Percentiles rank a stretch among this genome's conserved stretches.
Conservation (phyloP, 2,797 vertebrate genomes). For the Uromys caudimaculatus region DNA sequence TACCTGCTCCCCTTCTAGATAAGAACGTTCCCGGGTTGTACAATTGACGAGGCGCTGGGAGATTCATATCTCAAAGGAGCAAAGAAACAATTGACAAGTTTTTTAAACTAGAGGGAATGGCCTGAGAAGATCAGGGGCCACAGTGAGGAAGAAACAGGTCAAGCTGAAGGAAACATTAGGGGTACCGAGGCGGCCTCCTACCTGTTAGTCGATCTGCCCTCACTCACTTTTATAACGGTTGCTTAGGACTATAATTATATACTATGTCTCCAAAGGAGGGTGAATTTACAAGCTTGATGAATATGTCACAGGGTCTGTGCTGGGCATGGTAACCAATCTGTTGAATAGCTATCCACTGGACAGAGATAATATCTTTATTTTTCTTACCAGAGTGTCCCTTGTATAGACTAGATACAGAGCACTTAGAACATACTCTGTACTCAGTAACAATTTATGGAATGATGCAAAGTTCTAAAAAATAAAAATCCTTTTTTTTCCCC, state of each 20-base stretch:
- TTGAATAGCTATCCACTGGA: background rate
- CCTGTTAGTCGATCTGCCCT: background rate
- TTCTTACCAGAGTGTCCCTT: background rate
- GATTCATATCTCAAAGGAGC: background rate
- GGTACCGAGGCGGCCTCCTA: too few relatives aligned
- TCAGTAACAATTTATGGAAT: background rate
- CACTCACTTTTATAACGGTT: background rate
- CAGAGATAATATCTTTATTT: background rate
- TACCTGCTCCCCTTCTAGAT: background rate
- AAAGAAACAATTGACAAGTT: background rate
- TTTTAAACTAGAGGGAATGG: slow-evolving; percentile 12
- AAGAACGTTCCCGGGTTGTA: background rate
- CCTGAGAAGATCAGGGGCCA: background rate
- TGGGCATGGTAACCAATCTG: background rate
- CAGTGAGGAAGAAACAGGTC: background rate
- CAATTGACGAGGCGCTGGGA: background rate
- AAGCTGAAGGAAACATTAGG: background rate
- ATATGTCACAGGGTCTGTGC: background rate
- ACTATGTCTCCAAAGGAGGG: background rate
- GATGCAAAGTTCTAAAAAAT: background rate
- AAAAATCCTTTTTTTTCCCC: background rate
- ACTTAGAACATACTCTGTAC: background rate
- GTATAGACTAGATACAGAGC: background rate
- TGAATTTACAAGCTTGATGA: background rate
- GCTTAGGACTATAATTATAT: background rate